Percentiles rank a stretch among this genome's conserved stretches.
Conservation (phyloP, 2,113 vertebrate genomes). For the Nyctereutes procyonoides region DNA sequence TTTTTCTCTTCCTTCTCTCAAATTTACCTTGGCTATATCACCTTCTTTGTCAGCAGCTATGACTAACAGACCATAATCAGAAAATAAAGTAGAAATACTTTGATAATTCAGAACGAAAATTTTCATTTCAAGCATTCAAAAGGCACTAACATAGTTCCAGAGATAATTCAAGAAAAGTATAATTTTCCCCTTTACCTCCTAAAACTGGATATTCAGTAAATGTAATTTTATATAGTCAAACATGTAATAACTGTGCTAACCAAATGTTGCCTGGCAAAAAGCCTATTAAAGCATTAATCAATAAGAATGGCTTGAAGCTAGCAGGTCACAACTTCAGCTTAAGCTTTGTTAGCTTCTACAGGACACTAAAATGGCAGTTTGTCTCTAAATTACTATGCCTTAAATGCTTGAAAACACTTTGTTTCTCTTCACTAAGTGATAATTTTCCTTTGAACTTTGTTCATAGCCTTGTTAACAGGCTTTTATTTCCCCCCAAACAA, state of each 20-base stretch:
- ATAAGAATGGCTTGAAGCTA: conserved; percentile 21
- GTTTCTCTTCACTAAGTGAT: conserved; percentile 61
- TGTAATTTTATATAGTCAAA: conserved; percentile 38
- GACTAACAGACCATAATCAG: not conserved
- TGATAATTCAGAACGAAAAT: conserved; percentile 12
- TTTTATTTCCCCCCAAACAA: conserved; percentile 73
- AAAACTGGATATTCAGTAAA: conserved; percentile 55
- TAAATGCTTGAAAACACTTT: conserved; percentile 59
- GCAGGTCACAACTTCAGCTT: not conserved
- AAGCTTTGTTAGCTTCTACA: not conserved
- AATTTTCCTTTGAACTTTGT: conserved; percentile 68
- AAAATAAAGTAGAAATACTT: conserved; percentile 64
- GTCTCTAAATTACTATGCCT: conserved; percentile 60
- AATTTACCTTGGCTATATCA: not conserved
- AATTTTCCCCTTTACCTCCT: conserved; percentile 25
- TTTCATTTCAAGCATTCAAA: conserved; percentile 56
- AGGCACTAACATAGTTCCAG: not conserved
- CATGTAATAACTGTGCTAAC: not conserved
- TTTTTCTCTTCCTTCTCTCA: conserved; percentile 43
- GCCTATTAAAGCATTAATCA: conserved; percentile 57
- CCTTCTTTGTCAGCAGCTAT: conserved; percentile 27
- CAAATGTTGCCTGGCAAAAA: conserved; percentile 59
- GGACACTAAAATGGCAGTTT: conserved; percentile 1
- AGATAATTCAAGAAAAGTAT: conserved; percentile 37
- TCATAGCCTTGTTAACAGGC: conserved; percentile 71